Base-by-base conservation (phyloP, 2,888 invertebrate genomes). In the Harpalus rubripes region DNA sequence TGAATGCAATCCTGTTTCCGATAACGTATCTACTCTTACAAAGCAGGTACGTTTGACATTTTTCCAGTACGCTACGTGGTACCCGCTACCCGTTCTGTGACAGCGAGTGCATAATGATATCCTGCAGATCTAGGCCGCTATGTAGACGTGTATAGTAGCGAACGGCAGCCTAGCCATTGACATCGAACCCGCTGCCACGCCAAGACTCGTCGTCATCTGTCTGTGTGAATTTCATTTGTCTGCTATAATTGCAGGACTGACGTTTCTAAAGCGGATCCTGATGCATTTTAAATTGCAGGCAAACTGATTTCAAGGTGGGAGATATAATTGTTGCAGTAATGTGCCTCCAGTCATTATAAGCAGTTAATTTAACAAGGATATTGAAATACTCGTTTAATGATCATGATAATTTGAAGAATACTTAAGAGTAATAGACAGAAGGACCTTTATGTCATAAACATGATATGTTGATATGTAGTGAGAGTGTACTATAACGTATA, bases 31-130 rank as follows among this genome's bases (percentile, higher is more conserved):
- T 74, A 39, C 74, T 26, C 58, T 15, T 82, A 82, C 82, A 82
- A 82, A 82, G 82, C 68, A 81, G 68, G 68, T 76, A 83, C 59
- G 74, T 83, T 83, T 74, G 72, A 83, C 83, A 83, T 83, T 83
- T 83, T 83, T 83, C 61, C 76, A 76, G 72, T 41, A 15, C 39
- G 72, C 72, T 41, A 72, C 72, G 41, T 32, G 32, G 32, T 32
- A 32, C 32, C 68, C 41, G 68, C 68, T 76, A 76, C 56, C 16
- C 56, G 52, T 44, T 68, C 2, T 65, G 65, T 26, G 26, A 15
- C 65, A 58, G 15, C 76, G 74, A 83, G 59, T 76, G 74, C 83
- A 83, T 83, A 83, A 83, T 61, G 83, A 83, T 83, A 83, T 83
- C 83, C 76, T 76, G 44, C 22, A 83, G 76, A 78, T 22, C 78